Base-by-base conservation (phyloP, 2,797 vertebrate species). In the Lateolabrax maculatus region DNA sequence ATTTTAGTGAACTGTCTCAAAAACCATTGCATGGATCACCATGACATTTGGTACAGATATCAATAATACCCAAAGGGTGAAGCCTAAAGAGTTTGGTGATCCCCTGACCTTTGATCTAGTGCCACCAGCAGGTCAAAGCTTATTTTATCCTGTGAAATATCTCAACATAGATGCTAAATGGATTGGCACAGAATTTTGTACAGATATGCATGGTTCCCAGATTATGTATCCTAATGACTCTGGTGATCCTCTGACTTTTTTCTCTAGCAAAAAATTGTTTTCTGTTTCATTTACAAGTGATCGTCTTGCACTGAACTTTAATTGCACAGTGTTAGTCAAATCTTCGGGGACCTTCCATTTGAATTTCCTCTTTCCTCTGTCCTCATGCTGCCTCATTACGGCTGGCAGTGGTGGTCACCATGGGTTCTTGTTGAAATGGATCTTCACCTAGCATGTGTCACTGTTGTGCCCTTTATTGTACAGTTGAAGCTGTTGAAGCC, bases 381-480 rank as follows among this genome's bases (percentile, higher is more conserved):
- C 62, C 9, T 52, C 29, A 41, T 55, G 52, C 53, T 67, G 29
- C 37, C 43, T n/a, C 31, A 56, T 75, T 44, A 63, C 27, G 63
- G n/a, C 53, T 16, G 9, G 15, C 46, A 46, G n/a, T 5, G 15
- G 6, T 53, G 73, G 49, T 76, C 19, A 46, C 43, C 27, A 37
- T 2, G 16, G 25, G 25, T 66, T 60, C 5, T 51, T 71, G 62
- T 23, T 89, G 37, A 84, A 81, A 74, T 34, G 12, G 70, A 88
- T 87, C 63, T 52, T 56, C 41, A 76, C 29, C 31, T 44, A 68
- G 37, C 29, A 34, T 68, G 58, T 71, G 68, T 83, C 89, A 83
- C 36, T 79, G 41, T n/a, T 34, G 18, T 80, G 72, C 37, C 67
- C 61, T 77, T 81, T 81, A 77, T 19, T 56, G 57, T 65, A 70